These are phyloP conservation scores for Drosophila stalkeri DNA, from an alignment of 2,888 invertebrate species.

Conservation along the genomic window DNA sequence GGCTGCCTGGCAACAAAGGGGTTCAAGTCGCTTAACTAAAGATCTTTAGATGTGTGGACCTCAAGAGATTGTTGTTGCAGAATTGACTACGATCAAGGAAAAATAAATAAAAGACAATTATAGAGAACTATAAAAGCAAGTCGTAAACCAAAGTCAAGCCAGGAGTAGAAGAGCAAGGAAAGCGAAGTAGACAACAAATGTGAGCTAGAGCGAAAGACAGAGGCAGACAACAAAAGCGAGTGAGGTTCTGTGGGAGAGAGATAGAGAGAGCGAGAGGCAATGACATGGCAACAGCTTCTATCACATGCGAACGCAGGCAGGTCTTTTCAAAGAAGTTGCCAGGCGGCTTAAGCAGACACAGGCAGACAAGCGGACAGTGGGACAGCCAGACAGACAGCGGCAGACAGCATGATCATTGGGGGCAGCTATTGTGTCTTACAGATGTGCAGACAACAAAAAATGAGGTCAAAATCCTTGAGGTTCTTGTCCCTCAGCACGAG, in stretches of 20 bases:
- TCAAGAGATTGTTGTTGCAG: slow-evolving; percentile 4
- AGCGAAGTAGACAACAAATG: not conserved
- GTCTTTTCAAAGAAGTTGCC: slow-evolving; percentile 63
- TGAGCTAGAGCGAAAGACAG: not conserved
- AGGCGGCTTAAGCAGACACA: slow-evolving; percentile 42
- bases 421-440: slow-evolving; percentile 40
- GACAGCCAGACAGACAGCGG: not conserved
- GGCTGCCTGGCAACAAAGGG: slow-evolving; percentile 62
- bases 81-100: slow-evolving; percentile 28
- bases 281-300: slow-evolving; percentile 28
- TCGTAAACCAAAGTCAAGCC: slow-evolving; percentile 12
- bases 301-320: slow-evolving; percentile 37
- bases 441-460: slow-evolving; percentile 49
- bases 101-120: slow-evolving; percentile 63
- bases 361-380: slow-evolving; percentile 20
- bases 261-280: not conserved
- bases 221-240: too few relatives aligned
- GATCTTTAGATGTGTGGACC: slow-evolving; percentile 17
- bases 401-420: slow-evolving; percentile 12
- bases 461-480: slow-evolving; percentile 84
- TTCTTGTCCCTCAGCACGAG: slow-evolving; percentile 81
- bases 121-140: slow-evolving; percentile 50
- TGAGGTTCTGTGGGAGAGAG: not conserved
- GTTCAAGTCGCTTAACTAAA: slow-evolving; percentile 11
- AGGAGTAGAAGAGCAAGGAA: not conserved